A percentile compares a stretch with the other conserved stretches of the same genome.
Evolutionary conservation across 2,888 invertebrate genomes (phyloP).

Genomic region (Crepidodera aurea): DNA sequence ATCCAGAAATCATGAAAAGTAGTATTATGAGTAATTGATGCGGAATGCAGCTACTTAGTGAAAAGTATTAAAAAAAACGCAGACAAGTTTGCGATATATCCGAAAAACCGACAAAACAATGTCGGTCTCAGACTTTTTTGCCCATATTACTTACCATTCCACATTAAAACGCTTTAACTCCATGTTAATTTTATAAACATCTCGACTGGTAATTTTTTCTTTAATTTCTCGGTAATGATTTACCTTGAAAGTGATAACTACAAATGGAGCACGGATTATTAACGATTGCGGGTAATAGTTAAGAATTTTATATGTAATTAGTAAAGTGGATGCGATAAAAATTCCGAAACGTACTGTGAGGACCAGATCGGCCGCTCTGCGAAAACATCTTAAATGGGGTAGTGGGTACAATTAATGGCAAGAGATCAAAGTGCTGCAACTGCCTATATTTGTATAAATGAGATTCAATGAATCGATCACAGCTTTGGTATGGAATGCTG

Average conservation of each 20-base stretch:
- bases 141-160: too few species aligned
- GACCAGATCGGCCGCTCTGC: constrained; percentile 31
- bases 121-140: too few species aligned
- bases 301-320: constrained; percentile 31
- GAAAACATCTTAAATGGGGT: constrained; percentile 38
- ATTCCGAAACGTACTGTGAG: constrained; percentile 37
- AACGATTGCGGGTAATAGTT: constrained; percentile 21
- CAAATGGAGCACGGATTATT: constrained; percentile 23
- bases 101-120: too few species aligned
- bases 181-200: background rate
- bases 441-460: constrained; percentile 56
- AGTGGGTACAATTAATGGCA: constrained; percentile 46
- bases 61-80: too few species aligned
- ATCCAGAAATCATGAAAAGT: too few species aligned
- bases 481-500: constrained; percentile 57
- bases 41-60: too few species aligned
- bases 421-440: constrained; percentile 49
- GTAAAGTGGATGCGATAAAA: constrained; percentile 36
- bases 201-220: background rate
- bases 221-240: constrained; percentile 20
- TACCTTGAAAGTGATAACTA: constrained; percentile 31
- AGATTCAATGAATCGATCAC: constrained; percentile 58
- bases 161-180: too few species aligned
- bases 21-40: too few species aligned
- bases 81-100: too few species aligned